A percentile compares a stretch with the other conserved stretches of the same genome.
These are phyloP conservation scores for Vanessa atalanta DNA, from an alignment of 1,140 invertebrate genomes.

Conservation along the genomic window DNA sequence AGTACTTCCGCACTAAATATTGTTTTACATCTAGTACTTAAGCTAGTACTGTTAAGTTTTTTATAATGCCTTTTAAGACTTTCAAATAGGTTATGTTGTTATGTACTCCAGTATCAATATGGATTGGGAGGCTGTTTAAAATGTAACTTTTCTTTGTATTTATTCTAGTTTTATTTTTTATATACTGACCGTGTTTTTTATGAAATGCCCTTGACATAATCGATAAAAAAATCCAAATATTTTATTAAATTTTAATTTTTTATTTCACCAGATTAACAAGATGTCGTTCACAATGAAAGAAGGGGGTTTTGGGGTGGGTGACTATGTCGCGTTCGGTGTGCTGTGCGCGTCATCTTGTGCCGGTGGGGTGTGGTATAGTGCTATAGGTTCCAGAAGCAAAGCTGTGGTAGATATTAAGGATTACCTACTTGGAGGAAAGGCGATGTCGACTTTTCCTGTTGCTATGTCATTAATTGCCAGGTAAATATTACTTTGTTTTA, in stretches of 20 bases:
- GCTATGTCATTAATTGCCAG: conserved; percentile 91
- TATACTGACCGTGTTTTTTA: no score
- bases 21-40: no score
- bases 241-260: not conserved
- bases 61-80: no score
- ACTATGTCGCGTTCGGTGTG: conserved; percentile 83
- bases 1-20: no score
- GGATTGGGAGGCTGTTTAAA: no score
- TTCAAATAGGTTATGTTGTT: no score
- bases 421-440: conserved; percentile 87
- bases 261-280: conserved; percentile 23
- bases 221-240: not conserved
- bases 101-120: no score
- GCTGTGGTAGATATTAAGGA: conserved; percentile 83
- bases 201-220: no score
- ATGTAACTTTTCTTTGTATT: no score
- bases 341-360: conserved; percentile 84
- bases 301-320: conserved; percentile 76
- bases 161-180: no score
- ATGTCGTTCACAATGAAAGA: conserved; percentile 71
- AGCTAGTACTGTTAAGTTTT: no score
- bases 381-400: conserved; percentile 67
- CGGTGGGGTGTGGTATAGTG: conserved; percentile 89
- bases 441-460: conserved; percentile 88
- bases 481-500: conserved; percentile 66